These are phyloP conservation scores for Adelges cooleyi DNA, from an alignment of 1,140 invertebrate species.

Conservation along the genomic window DNA sequence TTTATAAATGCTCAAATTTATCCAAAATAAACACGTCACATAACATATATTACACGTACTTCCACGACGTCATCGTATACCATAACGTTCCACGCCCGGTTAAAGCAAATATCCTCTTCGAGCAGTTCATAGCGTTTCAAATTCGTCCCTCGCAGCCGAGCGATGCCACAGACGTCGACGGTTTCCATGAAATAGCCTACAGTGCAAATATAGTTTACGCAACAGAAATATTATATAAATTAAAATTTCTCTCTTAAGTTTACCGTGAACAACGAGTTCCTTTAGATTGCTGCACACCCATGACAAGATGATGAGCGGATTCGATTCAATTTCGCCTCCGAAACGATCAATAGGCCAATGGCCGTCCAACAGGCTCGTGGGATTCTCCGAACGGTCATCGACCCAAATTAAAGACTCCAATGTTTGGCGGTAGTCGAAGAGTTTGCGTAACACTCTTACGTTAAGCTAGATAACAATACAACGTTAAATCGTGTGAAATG, in stretches of 20 bases:
- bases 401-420: constrained; percentile 58
- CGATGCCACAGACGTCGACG: constrained; percentile 16
- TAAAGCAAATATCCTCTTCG: constrained; percentile 23
- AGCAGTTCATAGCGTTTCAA: constrained; percentile 8
- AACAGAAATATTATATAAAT: too few relatives aligned
- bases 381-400: constrained; percentile 44
- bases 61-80: constrained; percentile 11
- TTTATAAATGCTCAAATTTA: too few relatives aligned
- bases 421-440: constrained; percentile 49
- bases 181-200: constrained; percentile 20
- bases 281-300: constrained; percentile 59
- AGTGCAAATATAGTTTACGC: too few relatives aligned
- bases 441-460: constrained; percentile 42
- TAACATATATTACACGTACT: background rate
- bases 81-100: background rate
- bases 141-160: constrained; percentile 2
- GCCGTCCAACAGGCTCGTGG: constrained; percentile 12
- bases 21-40: background rate
- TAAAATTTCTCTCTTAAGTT: constrained; percentile 35
- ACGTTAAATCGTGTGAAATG: background rate
- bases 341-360: background rate
- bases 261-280: constrained; percentile 52
- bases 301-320: constrained; percentile 61
- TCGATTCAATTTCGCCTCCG: constrained; percentile 30
- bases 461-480: constrained; percentile 40